Base-by-base conservation (phyloP, 2,797 vertebrate genomes). In the Clarias pachynema region DNA sequence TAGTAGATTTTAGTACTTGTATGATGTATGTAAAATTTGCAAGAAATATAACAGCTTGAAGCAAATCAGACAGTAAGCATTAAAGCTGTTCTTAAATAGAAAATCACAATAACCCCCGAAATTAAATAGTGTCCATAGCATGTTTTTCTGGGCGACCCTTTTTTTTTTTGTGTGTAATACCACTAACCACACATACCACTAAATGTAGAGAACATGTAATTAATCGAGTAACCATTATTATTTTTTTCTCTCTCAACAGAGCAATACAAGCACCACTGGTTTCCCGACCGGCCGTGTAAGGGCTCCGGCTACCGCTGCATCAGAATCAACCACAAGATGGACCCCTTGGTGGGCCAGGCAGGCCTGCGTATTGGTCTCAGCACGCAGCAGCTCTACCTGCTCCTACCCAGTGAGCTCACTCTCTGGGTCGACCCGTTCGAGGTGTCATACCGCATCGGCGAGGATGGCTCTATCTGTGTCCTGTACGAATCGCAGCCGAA, bases 251-350 rank as follows among this genome's bases (percentile, higher is more conserved):
- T 84, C 89, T 89, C 60, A 18, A 0, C 94, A 99, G 98, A 99
- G 91, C 97, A 99, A 94, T 98, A 99, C 89, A 97, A 98, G 94
- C 97, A 98, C 93, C 97, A 99, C 95, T 99, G 97, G 97, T 99
- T 99, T 94, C 97, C 97, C 90, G 98, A 98, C 93, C 96, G 96
- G 90, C 97, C 97, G 29, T 97, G 96, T 94, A 98, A 96, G 92
- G 97, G 97, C 87, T 99, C 97, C 22, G 97, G 97, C 86, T 99
- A 98, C 92, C 97, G 98, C 88, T 99, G 98, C 93, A 99, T 99
- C 92, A 97, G 97, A 87, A 98, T 98, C 94, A 98, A 99, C 95
- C 97, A 98, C 95, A 98, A 99, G 96, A 99, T 98, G 97, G 97
- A 99, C 95, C 97, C 97, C 56, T 93, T 98, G 95, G 97, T 98